Conservation (phyloP, 2,888 invertebrate species). For the Phengaris arion region DNA sequence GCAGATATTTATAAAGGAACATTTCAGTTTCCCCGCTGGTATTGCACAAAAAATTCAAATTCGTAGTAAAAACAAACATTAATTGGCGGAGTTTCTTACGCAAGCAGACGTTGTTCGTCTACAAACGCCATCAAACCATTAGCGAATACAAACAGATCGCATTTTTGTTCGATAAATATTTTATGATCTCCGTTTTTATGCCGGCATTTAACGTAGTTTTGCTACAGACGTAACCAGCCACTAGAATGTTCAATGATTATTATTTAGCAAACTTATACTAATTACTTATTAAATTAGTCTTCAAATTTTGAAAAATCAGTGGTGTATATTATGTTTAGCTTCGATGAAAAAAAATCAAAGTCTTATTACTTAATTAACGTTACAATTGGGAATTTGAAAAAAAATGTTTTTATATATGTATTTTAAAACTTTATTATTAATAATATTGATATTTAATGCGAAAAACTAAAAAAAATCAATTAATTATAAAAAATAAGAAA, state of each 20-base stretch:
- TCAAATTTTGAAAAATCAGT: background rate
- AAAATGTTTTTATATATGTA: too few species aligned
- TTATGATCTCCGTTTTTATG: constrained; percentile 14
- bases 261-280: too few species aligned
- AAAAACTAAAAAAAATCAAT: too few species aligned
- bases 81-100: constrained; percentile 1
- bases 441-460: too few species aligned
- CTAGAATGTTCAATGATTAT: too few species aligned
- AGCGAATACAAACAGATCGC: constrained; percentile 22
- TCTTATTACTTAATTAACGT: background rate
- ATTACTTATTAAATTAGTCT: background rate
- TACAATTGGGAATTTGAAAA: too few species aligned
- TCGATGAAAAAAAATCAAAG: background rate
- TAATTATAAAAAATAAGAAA: too few species aligned
- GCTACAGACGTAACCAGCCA: background rate
- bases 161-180: constrained; percentile 22
- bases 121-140: constrained; percentile 23
- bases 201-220: background rate
- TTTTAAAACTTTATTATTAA: too few species aligned
- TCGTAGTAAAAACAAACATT: constrained; percentile 9
- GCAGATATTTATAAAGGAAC: background rate
- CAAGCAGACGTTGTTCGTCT: background rate
- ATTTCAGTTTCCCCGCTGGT: background rate
- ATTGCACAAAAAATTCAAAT: constrained; percentile 5
- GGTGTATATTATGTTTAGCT: background rate